Percentiles rank a stretch among this genome's conserved stretches.
Conservation (phyloP, 2,888 invertebrate species). For the Malachius bipustulatus region DNA sequence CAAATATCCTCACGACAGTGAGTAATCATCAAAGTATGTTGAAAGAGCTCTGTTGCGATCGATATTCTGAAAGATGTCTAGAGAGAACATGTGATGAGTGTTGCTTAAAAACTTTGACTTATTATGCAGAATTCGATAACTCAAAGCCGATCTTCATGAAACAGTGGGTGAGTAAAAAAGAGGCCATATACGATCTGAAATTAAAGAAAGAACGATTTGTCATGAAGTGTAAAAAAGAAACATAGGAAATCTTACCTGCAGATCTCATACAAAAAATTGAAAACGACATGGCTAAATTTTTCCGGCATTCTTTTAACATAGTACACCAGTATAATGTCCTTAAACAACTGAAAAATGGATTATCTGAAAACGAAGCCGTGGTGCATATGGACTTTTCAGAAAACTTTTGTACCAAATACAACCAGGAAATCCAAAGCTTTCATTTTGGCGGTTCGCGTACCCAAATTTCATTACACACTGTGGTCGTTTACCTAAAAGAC, state of each 20-base stretch:
- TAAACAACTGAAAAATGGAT: conserved; percentile 4
- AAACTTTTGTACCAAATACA: conserved; percentile 13
- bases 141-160: neutral
- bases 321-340: conserved; percentile 4
- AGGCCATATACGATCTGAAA: neutral
- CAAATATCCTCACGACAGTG: conserved; percentile 5
- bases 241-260: conserved; percentile 2
- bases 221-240: conserved; percentile 4
- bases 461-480: conserved; percentile 16
- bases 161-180: conserved; percentile 3
- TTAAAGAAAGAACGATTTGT: too few species aligned
- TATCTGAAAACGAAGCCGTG: conserved; percentile 8
- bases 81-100: conserved; percentile 8
- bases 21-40: conserved; percentile 8
- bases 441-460: conserved; percentile 16
- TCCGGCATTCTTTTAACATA: conserved; percentile 6
- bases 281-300: conserved; percentile 3
- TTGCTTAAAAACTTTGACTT: conserved; percentile 7
- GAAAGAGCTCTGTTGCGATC: conserved; percentile 8
- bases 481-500: conserved; percentile 15
- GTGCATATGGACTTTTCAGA: conserved; percentile 14
- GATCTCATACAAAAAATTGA: neutral
- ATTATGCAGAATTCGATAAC: conserved; percentile 6
- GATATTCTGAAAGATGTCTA: conserved; percentile 9
- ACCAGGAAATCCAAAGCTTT: conserved; percentile 14